Conservation (phyloP, 1,140 invertebrate genomes). For the Nasonia longicornis region DNA sequence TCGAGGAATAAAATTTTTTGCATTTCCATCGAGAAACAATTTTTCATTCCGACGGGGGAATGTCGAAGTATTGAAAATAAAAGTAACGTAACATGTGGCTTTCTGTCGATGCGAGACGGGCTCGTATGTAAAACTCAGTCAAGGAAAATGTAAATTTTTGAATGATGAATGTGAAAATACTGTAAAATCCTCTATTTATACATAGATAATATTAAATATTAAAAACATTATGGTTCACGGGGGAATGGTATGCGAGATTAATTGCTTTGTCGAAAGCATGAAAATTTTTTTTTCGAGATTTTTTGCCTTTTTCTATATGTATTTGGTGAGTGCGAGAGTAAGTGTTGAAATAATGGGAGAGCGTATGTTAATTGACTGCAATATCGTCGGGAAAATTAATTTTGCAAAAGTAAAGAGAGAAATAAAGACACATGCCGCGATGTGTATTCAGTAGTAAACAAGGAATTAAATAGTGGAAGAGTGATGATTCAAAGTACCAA, state of each 20-base stretch:
- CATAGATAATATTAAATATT: constrained; percentile 53
- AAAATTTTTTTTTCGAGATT: constrained; percentile 33
- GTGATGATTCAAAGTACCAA: constrained; percentile 46
- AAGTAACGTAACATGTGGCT: constrained; percentile 43
- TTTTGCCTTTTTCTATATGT: constrained; percentile 39
- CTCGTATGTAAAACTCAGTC: constrained; percentile 51
- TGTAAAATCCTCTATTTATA: constrained; percentile 58
- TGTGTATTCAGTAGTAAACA: constrained; percentile 36
- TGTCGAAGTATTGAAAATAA: constrained; percentile 34
- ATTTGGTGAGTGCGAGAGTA: constrained; percentile 21
- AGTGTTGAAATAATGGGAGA: constrained; percentile 32
- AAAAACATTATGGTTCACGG: constrained; percentile 45
- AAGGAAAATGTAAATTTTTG: constrained; percentile 50
- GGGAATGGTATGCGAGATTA: constrained; percentile 22
- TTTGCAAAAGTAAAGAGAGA: constrained; percentile 29
- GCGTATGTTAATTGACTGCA: constrained; percentile 51
- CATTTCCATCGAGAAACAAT: constrained; percentile 38
- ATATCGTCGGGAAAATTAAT: constrained; percentile 45
- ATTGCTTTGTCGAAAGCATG: constrained; percentile 31
- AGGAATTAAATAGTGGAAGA: constrained; percentile 45
- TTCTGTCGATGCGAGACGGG: constrained; percentile 40
- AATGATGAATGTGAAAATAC: constrained; percentile 46
- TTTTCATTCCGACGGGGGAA: constrained; percentile 22
- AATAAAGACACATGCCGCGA: not conserved
- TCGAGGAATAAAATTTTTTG: constrained; percentile 44